Evolutionary conservation across 2,113 vertebrate species (phyloP).

Genomic region (Ondatra zibethicus): DNA sequence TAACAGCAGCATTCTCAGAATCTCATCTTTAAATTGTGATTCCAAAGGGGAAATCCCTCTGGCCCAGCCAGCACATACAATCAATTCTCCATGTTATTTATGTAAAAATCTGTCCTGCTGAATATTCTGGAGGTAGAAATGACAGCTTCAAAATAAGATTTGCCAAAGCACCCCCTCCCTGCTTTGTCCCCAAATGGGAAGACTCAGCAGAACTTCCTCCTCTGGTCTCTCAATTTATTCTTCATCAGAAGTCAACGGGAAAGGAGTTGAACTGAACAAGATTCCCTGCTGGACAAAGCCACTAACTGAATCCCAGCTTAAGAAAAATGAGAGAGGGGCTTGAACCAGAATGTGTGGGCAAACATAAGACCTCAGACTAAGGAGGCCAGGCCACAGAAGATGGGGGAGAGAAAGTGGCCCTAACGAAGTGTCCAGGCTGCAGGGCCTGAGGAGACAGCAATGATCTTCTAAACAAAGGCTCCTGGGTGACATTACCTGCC

Average conservation of each 20-base stretch:
- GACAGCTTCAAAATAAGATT: slow-evolving; percentile 76
- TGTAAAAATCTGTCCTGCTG: slow-evolving; percentile 79
- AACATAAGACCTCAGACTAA: neutral
- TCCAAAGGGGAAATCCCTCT: slow-evolving; percentile 75
- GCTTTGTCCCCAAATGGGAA: slow-evolving; percentile 55
- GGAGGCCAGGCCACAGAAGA: neutral
- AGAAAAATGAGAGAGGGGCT: neutral
- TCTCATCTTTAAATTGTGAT: slow-evolving; percentile 66
- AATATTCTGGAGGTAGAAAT: slow-evolving; percentile 77
- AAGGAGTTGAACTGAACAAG: slow-evolving; percentile 28
- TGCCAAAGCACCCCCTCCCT: slow-evolving; percentile 58
- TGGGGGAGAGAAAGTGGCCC: neutral
- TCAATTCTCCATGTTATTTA: slow-evolving; percentile 81
- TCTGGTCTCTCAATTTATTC: slow-evolving; percentile 76
- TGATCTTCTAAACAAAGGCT: neutral
- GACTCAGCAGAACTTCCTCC: slow-evolving; percentile 68
- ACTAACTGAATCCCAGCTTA: slow-evolving; percentile 57
- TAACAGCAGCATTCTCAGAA: slow-evolving; percentile 2
- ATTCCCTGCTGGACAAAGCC: neutral
- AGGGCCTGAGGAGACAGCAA: neutral
- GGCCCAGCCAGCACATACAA: slow-evolving; percentile 63
- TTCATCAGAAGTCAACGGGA: slow-evolving; percentile 57
- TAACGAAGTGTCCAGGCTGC: neutral
- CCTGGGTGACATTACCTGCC: neutral
- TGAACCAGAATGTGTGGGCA: neutral